Conservation (phyloP, 2,888 invertebrate genomes). For the Clistopyga incitator region DNA sequence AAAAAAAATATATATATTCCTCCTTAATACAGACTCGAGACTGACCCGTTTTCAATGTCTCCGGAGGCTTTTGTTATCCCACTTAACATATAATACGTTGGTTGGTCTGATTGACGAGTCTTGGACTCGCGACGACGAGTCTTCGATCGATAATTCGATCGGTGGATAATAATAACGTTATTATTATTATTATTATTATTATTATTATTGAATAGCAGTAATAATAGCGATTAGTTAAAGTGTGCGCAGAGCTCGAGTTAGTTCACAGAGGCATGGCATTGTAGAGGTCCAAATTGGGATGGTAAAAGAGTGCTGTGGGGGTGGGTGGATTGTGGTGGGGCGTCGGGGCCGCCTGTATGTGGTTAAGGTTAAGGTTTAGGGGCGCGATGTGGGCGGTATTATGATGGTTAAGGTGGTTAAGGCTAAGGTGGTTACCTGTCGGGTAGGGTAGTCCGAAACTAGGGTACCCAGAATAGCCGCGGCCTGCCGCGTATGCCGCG, state of each 20-base stretch:
- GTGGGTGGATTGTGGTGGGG: conserved; percentile 87
- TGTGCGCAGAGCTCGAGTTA: conserved; percentile 81
- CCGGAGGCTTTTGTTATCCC: conserved; percentile 9
- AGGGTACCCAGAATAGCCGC: conserved; percentile 98
- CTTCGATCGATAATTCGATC: conserved; percentile 36
- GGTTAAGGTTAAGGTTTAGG: conserved; percentile 85
- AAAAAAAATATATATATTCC: not conserved
- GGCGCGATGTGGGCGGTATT: conserved; percentile 84
- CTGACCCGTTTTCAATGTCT: not conserved
- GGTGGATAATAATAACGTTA: conserved; percentile 37
- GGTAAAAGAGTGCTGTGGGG: conserved; percentile 87
- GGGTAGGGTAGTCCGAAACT: conserved; percentile 99
- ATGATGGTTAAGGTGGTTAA: conserved; percentile 88
- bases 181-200: conserved; percentile 10
- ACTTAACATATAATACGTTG: conserved; percentile 50
- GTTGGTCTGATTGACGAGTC: conserved; percentile 52
- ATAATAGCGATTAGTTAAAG: conserved; percentile 77
- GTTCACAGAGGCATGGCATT: conserved; percentile 85
- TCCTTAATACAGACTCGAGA: conserved; percentile 9
- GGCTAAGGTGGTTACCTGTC: conserved; percentile 96
- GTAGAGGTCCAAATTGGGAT: conserved; percentile 84
- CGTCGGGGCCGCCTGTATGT: conserved; percentile 84
- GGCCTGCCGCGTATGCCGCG: conserved; percentile 98
- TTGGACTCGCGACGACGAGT: conserved; percentile 52
- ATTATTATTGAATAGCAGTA: conserved; percentile 59